Percentiles rank a stretch among this genome's conserved stretches.
phyloP scores from a whole-genome alignment of 2,797 vertebrate species.

The Siniperca obscura region DNA sequence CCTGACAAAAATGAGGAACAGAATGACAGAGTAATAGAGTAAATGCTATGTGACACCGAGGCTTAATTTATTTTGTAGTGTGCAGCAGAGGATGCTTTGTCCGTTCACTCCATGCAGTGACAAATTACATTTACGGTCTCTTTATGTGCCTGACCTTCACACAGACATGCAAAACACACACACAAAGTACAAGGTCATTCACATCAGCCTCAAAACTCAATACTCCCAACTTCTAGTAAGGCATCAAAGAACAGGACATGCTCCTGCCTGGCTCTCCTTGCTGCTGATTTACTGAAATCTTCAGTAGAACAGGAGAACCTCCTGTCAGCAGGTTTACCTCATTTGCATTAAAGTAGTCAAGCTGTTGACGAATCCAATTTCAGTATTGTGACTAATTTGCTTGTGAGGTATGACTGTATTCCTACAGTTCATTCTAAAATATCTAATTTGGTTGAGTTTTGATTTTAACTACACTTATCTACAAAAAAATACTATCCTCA shows the following conservation, averaged over 20 bases:
- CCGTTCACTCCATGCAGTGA: conserved; percentile 38
- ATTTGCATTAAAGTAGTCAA: conserved; percentile 61
- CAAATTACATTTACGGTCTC: conserved; percentile 57
- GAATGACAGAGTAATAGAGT: conserved; percentile 51
- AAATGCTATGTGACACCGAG: conserved; percentile 30
- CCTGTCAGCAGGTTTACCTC: conserved; percentile 66
- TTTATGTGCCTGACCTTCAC: conserved; percentile 65
- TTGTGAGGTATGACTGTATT: conserved; percentile 10
- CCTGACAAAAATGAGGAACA: conserved; percentile 31
- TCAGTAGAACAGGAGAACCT: conserved; percentile 39
- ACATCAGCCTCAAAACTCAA: conserved; percentile 26
- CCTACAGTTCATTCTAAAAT: conserved; percentile 14
- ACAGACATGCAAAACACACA: conserved; percentile 17
- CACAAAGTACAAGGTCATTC: conserved; percentile 50
- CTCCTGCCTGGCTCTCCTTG: conserved; percentile 7
- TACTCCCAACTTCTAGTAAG: conserved; percentile 15
- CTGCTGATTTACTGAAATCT: conserved; percentile 56
- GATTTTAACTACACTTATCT: background rate
- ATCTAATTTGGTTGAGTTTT: conserved; percentile 11
- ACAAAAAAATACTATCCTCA: background rate
- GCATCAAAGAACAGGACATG: conserved; percentile 41
- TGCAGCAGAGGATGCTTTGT: conserved; percentile 45
- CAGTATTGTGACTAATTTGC: conserved; percentile 35
- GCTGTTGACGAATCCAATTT: conserved; percentile 61
- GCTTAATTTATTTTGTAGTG: conserved; percentile 54